These are phyloP conservation scores for Hedya salicella DNA, from an alignment of 2,888 invertebrate species.

Conservation along the genomic window DNA sequence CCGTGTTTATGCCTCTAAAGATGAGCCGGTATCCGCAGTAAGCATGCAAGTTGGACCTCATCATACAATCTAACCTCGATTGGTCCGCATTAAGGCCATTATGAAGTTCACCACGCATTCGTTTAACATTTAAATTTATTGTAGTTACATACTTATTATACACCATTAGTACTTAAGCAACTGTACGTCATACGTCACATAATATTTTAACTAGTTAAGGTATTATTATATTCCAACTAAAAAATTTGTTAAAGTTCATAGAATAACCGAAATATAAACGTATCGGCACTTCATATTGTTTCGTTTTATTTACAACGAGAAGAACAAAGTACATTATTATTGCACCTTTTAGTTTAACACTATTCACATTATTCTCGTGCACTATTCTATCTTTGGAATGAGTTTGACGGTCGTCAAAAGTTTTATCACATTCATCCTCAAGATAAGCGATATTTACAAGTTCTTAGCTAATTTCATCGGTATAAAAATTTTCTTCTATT, in stretches of 20 bases:
- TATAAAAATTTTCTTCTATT: conserved; percentile 68
- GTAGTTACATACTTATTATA: conserved; percentile 38
- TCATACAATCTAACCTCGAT: conserved; percentile 62
- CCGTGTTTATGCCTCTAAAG: too few relatives aligned
- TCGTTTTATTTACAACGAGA: conserved; percentile 33
- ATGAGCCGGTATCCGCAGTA: conserved; percentile 35
- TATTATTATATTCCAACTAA: conserved; percentile 39
- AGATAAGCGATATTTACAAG: conserved; percentile 63
- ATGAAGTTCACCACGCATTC: conserved; percentile 54
- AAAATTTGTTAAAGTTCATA: conserved; percentile 54
- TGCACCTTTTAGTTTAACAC: conserved; percentile 66
- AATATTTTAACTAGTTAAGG: conserved; percentile 27
- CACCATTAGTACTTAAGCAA: conserved; percentile 34
- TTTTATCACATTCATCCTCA: conserved; percentile 63
- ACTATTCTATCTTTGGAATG: conserved; percentile 76
- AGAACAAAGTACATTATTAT: conserved; percentile 48
- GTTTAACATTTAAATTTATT: conserved; percentile 45
- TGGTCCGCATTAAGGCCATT: conserved; percentile 80
- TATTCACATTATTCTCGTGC: conserved; percentile 59
- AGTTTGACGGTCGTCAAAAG: conserved; percentile 62
- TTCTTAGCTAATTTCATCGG: conserved; percentile 60
- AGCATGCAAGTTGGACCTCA: conserved; percentile 52
- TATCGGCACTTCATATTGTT: conserved; percentile 45
- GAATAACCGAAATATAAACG: conserved; percentile 47
- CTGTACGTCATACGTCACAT: conserved; percentile 38